phyloP scores from a whole-genome alignment of 1,140 invertebrate species.

The Drosophila truncata region DNA sequence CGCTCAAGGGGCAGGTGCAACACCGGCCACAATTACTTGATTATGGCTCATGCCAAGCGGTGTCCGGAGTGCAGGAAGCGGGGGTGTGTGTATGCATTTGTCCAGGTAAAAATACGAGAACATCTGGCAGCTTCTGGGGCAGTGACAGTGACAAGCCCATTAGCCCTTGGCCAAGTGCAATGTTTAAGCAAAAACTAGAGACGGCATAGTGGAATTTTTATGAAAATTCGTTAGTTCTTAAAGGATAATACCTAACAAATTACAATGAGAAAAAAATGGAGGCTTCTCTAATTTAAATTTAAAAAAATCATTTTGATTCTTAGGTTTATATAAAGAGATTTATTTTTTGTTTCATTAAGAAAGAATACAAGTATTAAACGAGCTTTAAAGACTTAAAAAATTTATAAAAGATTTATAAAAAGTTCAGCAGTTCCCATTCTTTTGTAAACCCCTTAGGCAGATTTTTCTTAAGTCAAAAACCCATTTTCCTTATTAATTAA shows the following conservation, averaged over 20 bases:
- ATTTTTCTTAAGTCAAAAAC: not conserved
- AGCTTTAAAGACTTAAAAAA: not conserved
- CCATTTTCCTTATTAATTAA: too few species aligned
- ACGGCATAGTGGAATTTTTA: conserved; percentile 1
- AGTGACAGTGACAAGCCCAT: conserved; percentile 58
- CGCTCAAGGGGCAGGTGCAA: conserved; percentile 48
- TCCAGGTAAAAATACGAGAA: conserved; percentile 35
- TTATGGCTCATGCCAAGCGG: conserved; percentile 39
- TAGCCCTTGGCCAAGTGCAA: conserved; percentile 37
- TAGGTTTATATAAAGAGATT: too few species aligned
- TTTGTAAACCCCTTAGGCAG: too few species aligned
- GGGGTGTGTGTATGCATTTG: conserved; percentile 50
- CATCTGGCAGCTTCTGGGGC: conserved; percentile 23
- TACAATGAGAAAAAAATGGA: not conserved
- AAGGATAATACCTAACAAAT: not conserved
- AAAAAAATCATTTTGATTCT: not conserved
- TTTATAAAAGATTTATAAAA: fast-evolving
- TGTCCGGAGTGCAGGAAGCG: not conserved
- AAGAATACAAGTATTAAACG: too few species aligned
- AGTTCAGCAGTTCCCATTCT: not conserved
- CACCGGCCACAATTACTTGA: conserved; percentile 63
- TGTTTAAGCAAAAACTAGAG: conserved; percentile 30
- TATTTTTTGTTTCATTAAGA: not conserved
- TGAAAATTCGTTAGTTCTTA: not conserved
- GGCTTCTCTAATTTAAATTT: not conserved